Conservation (phyloP, 2,888 invertebrate genomes). For the Ophion obscuratus region DNA sequence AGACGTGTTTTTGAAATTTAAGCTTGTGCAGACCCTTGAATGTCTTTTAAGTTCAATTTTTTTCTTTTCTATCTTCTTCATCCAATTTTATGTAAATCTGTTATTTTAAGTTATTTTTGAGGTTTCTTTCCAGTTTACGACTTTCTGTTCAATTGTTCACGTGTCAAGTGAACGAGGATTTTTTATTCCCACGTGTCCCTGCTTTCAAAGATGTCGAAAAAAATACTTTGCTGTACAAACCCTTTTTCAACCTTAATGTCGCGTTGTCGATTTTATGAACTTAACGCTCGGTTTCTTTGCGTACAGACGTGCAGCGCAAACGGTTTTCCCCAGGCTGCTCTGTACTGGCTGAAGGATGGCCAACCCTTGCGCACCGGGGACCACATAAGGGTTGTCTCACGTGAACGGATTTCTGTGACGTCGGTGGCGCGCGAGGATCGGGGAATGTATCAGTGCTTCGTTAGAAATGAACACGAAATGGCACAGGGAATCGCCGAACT, state of each 20-base stretch:
- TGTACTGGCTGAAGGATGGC: constrained; percentile 84
- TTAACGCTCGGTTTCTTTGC: constrained; percentile 40
- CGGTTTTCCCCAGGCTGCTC: constrained; percentile 82
- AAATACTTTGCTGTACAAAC: no score
- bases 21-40: no score
- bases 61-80: no score
- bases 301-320: constrained; percentile 83
- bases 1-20: no score
- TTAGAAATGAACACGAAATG: constrained; percentile 83
- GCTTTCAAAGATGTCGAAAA: no score
- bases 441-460: constrained; percentile 84
- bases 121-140: no score
- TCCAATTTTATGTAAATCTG: no score
- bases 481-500: constrained; percentile 84
- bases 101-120: no score
- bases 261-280: neutral
- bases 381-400: constrained; percentile 83
- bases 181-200: no score
- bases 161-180: no score
- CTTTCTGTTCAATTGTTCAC: no score
- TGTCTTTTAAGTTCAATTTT: no score
- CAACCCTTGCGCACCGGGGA: constrained; percentile 82
- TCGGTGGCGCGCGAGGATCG: constrained; percentile 83
- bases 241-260: neutral
- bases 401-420: constrained; percentile 85